phyloP scores from a whole-genome alignment of 2,113 vertebrate genomes.

The Melozone crissalis region DNA sequence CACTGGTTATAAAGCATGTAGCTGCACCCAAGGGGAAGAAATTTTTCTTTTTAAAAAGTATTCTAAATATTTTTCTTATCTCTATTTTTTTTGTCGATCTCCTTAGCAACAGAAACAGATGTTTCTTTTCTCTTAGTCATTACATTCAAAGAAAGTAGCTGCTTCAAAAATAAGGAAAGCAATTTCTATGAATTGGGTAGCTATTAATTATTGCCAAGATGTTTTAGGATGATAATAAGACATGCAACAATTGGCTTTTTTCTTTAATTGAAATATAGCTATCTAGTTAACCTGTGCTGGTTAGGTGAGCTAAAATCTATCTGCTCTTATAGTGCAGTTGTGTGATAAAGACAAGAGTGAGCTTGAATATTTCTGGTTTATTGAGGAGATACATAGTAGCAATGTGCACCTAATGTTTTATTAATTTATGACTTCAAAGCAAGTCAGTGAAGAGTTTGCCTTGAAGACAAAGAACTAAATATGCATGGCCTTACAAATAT shows the following conservation, averaged over 20 bases:
- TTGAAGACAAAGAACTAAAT: slow-evolving; percentile 41
- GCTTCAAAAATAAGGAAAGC: slow-evolving; percentile 78
- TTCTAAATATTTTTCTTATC: slow-evolving; percentile 73
- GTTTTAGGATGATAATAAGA: slow-evolving; percentile 74
- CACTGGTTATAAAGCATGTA: slow-evolving; percentile 60
- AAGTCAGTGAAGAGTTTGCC: slow-evolving; percentile 10
- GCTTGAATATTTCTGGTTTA: slow-evolving; percentile 62
- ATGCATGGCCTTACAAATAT: background rate
- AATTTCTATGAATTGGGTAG: slow-evolving; percentile 72
- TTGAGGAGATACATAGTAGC: slow-evolving; percentile 51
- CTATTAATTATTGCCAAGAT: slow-evolving; percentile 79
- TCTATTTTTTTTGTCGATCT: slow-evolving; percentile 36
- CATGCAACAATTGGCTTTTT: slow-evolving; percentile 71
- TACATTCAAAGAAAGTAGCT: slow-evolving; percentile 76
- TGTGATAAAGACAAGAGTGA: slow-evolving; percentile 56
- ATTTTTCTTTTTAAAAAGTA: slow-evolving; percentile 47
- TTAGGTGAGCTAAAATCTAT: slow-evolving; percentile 64
- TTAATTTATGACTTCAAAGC: slow-evolving; percentile 49
- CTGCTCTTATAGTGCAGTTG: background rate
- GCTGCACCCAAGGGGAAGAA: slow-evolving; percentile 64
- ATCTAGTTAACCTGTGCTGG: slow-evolving; percentile 61
- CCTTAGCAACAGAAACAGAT: slow-evolving; percentile 81
- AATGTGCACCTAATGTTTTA: slow-evolving; percentile 57
- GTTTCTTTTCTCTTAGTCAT: slow-evolving; percentile 79
- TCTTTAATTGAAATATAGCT: slow-evolving; percentile 69